Evolutionary conservation across 2,888 invertebrate genomes (phyloP), one percentile per base, ranked within the genome.

Genomic region (Eristalis arbustorum): DNA sequence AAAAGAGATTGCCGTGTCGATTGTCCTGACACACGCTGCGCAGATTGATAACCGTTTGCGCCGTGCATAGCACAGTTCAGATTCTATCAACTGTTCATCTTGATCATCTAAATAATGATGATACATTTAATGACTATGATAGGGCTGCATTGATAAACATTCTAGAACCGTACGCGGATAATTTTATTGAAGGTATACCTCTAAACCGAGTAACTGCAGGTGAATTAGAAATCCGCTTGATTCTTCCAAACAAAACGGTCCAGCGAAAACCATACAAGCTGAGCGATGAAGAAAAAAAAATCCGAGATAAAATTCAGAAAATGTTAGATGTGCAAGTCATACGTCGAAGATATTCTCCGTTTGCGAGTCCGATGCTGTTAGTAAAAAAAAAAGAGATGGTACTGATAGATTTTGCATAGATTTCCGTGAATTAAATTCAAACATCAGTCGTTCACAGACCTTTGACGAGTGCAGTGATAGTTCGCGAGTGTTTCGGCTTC

Each of bases 141-240:
- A 64, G 40, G 40, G 64, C 22, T 64, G 1, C 22, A 31, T 80
- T 76, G 40, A 31, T 59, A 25, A 66, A 42, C 31, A 69, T 63
- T 69, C 64, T 42, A 1, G 56, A 63, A 68, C 31, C 34, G 23
- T 67, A 34, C 34, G 62, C 69, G 13, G 63, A 77, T 25, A 69
- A 14, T 34, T 62, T 69, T 28, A 69, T 62, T 56, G 40, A 72
- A n/a, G 74, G 80, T 18, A 64, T 78, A 59, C 64, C 72, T 10
- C 14, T 37, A 37, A 72, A 25, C 37, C 56, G 72, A 18, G 71
- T 71, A n/a, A 72, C 34, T 18, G 66, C 78, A 34, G 72, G 66
- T 25, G 37, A 59, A 25, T 25, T 25, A 25, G 40, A 71, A 64
- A 78, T 72, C 25, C 28, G 78, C 14, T 49, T 72, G 57, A 66